Evolutionary conservation across 2,797 vertebrate genomes (phyloP).

Genomic region (Petrocephalus sullivani): DNA sequence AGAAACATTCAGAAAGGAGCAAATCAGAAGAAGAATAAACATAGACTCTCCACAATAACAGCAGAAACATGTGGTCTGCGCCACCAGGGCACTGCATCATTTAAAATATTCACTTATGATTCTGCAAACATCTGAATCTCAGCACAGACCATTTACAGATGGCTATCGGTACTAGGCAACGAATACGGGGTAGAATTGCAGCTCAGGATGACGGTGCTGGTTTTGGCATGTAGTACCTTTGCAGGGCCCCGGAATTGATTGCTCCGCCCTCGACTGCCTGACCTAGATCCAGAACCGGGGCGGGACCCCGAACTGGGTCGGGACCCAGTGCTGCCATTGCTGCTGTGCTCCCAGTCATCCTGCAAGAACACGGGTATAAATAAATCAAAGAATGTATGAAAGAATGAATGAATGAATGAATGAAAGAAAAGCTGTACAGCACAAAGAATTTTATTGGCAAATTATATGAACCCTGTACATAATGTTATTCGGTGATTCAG

Average conservation of each 20-base stretch:
- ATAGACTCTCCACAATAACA: neutral
- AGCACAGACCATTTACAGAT: neutral
- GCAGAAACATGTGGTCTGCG: neutral
- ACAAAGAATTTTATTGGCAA: neutral
- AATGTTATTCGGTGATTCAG: neutral
- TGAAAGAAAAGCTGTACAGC: neutral
- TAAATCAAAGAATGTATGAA: neutral
- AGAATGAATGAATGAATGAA: no score
- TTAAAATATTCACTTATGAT: neutral
- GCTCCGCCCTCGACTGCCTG: slow-evolving; percentile 67
- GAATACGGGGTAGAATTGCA: neutral
- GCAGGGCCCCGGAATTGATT: slow-evolving; percentile 64
- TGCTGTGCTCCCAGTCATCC: slow-evolving; percentile 81
- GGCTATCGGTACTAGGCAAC: neutral
- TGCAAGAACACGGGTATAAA: slow-evolving; percentile 40
- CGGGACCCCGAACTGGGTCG: slow-evolving; percentile 67
- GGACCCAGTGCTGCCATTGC: slow-evolving; percentile 72
- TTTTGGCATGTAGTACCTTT: slow-evolving; percentile 55
- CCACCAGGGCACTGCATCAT: neutral
- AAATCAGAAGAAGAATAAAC: neutral
- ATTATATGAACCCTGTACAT: neutral
- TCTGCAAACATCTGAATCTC: neutral
- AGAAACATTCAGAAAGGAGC: neutral
- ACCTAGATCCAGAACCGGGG: slow-evolving; percentile 68
- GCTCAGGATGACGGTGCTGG: neutral